These are phyloP conservation scores for Branchinecta sandiegonensis DNA, from an alignment of 2,888 invertebrate species.

Conservation along the genomic window DNA sequence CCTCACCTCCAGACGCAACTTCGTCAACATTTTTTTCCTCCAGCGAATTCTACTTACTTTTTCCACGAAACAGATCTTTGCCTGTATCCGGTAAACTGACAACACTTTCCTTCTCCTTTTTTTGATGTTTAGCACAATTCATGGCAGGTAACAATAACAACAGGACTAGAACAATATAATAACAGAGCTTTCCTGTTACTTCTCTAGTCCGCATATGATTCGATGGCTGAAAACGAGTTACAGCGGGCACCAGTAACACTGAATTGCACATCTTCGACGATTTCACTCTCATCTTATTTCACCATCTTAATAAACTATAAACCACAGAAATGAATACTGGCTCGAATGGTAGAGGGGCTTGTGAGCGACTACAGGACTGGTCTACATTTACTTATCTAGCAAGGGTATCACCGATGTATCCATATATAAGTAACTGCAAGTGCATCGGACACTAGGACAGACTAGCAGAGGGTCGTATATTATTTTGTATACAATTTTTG, in stretches of 20 bases:
- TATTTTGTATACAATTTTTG: too few species aligned
- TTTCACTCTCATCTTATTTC: not conserved
- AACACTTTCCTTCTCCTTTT: not conserved
- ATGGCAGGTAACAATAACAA: constrained; percentile 5
- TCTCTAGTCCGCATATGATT: constrained; percentile 5
- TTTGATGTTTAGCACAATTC: constrained; percentile 3
- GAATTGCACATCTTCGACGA: constrained; percentile 8
- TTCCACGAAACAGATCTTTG: constrained; percentile 1
- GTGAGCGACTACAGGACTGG: too few species aligned
- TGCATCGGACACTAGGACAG: too few species aligned
- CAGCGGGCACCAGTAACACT: constrained; percentile 4
- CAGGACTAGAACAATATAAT: not conserved
- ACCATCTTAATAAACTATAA: not conserved
- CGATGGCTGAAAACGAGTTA: not conserved
- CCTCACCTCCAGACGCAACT: too few species aligned
- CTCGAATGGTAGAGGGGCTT: not conserved
- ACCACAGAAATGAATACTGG: not conserved
- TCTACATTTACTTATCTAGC: too few species aligned
- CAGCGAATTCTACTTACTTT: not conserved
- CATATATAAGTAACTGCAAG: too few species aligned
- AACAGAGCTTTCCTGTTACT: not conserved
- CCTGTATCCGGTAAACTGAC: not conserved
- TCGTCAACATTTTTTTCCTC: too few species aligned
- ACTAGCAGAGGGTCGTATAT: too few species aligned
- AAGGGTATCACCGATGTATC: too few species aligned